A percentile compares a stretch with the other conserved stretches of the same genome.
These are phyloP conservation scores for Eulemur rufifrons DNA, from an alignment of 2,113 vertebrate species.

Conservation along the genomic window DNA sequence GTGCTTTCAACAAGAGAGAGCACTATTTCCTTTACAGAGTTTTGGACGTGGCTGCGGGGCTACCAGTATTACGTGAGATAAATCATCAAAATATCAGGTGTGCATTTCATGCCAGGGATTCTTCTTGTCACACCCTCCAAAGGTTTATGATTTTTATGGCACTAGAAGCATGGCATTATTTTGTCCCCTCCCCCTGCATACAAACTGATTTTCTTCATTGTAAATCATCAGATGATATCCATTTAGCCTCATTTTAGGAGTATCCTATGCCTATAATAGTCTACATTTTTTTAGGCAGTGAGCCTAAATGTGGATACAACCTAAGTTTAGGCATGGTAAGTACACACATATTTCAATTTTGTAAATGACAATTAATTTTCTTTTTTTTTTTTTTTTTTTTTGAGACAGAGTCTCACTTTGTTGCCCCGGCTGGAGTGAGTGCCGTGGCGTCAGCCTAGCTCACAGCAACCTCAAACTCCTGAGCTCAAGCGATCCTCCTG, in stretches of 20 bases:
- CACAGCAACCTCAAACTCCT: too few species aligned
- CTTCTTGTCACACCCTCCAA: background rate
- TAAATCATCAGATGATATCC: background rate
- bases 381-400: too few species aligned
- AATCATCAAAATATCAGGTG: background rate
- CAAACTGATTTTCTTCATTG: background rate
- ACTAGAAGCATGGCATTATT: background rate
- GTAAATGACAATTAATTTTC: background rate
- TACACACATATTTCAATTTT: background rate
- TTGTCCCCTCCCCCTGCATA: rapidly evolving
- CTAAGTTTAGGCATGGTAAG: background rate
- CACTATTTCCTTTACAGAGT: background rate
- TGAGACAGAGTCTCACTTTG: too few species aligned
- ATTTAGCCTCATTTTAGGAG: background rate
- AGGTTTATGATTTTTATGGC: background rate
- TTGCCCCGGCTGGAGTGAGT: too few species aligned
- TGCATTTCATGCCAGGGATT: background rate
- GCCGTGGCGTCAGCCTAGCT: too few species aligned
- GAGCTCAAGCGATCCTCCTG: too few species aligned
- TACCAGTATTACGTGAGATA: background rate
- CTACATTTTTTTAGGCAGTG: background rate
- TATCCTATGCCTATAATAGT: background rate
- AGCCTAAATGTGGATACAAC: background rate
- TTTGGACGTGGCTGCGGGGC: background rate
- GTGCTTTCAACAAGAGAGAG: background rate